phyloP scores from a whole-genome alignment of 2,797 vertebrate species.

The Poecilia gillii region DNA sequence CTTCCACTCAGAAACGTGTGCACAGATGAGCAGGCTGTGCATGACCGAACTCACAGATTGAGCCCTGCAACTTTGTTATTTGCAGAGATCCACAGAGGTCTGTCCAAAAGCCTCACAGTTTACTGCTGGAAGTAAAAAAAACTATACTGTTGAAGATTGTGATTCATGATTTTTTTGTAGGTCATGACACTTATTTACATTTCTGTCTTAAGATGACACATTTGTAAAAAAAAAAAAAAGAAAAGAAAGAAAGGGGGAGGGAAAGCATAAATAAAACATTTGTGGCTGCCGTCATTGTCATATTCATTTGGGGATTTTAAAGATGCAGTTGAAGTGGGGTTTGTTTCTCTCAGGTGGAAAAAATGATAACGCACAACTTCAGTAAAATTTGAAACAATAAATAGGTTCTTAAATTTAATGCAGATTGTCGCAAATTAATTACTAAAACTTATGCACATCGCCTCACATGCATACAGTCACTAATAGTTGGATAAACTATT shows the following conservation, averaged over 20 bases:
- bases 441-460: not conserved
- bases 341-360: not conserved
- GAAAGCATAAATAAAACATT: not conserved
- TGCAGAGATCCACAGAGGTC: not conserved
- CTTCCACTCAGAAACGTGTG: not conserved
- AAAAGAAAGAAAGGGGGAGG: rapidly evolving
- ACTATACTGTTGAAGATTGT: not conserved
- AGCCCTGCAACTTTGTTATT: not conserved
- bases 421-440: not conserved
- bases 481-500: not conserved
- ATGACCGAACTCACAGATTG: not conserved
- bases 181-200: not conserved
- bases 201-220: not conserved
- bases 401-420: not conserved
- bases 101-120: not conserved
- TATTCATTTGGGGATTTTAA: not conserved
- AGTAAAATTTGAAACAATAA: not conserved
- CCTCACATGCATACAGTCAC: not conserved
- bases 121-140: not conserved
- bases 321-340: not conserved
- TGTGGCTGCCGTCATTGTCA: not conserved
- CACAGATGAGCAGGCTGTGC: not conserved
- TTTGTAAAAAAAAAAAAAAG: not conserved
- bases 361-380: not conserved
- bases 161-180: not conserved